Evolutionary conservation across 2,113 vertebrate genomes (phyloP).

Genomic region (Megaleporinus macrocephalus): DNA sequence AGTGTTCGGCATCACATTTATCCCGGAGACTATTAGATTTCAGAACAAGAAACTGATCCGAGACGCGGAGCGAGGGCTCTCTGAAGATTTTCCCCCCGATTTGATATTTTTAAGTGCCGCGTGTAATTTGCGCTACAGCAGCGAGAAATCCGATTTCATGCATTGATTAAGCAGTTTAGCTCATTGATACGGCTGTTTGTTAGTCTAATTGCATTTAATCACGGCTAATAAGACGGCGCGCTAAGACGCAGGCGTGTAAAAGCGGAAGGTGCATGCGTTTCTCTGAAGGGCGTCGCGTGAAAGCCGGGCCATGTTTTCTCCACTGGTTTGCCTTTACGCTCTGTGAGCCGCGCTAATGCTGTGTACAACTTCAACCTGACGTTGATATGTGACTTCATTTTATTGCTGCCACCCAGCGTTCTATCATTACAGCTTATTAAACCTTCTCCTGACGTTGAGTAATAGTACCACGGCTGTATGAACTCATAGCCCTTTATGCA

Average conservation of each 20-base stretch:
- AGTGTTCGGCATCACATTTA: constrained; percentile 63
- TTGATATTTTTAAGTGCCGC: constrained; percentile 26
- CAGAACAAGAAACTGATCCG: constrained; percentile 53
- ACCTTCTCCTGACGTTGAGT: not conserved
- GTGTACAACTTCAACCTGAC: not conserved
- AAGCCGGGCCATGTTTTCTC: not conserved
- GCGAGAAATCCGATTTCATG: constrained; percentile 30
- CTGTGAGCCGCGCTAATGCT: not conserved
- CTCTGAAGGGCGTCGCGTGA: not conserved
- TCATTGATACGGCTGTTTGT: constrained; percentile 12
- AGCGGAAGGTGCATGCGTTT: not conserved
- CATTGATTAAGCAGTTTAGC: constrained; percentile 34
- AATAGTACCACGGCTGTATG: not conserved
- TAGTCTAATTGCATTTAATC: constrained; percentile 34
- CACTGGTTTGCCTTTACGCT: not conserved
- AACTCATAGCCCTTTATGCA: not conserved
- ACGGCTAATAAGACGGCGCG: not conserved
- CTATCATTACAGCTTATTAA: not conserved
- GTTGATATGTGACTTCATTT: not conserved
- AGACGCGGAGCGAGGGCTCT: constrained; percentile 43
- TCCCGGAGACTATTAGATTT: constrained; percentile 65
- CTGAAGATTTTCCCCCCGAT: constrained; percentile 15
- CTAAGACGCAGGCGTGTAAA: constrained; percentile 19
- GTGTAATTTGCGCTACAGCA: constrained; percentile 18
- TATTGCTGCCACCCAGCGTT: not conserved